These are phyloP conservation scores for Oligia latruncula DNA, from an alignment of 2,888 invertebrate genomes.

Conservation along the genomic window DNA sequence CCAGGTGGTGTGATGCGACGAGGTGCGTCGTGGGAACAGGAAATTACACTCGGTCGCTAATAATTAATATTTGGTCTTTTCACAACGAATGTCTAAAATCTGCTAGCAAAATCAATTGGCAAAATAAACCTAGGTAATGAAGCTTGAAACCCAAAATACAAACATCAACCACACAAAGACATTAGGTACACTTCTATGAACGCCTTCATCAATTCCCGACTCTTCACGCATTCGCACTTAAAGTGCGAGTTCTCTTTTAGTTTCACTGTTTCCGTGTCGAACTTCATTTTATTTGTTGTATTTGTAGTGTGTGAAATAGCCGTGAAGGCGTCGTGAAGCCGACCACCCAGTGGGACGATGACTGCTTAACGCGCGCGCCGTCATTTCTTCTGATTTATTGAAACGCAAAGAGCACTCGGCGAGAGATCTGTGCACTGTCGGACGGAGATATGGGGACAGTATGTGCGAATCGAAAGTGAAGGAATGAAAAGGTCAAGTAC, in stretches of 20 bases:
- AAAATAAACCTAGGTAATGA: conserved; percentile 28
- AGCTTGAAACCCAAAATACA: conserved; percentile 29
- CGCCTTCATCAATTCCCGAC: conserved; percentile 51
- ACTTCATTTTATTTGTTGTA: conserved; percentile 75
- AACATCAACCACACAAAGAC: conserved; percentile 29
- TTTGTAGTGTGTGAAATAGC: conserved; percentile 86
- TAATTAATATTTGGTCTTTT: background rate
- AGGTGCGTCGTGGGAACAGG: no score
- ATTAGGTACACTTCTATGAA: conserved; percentile 49
- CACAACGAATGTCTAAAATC: background rate
- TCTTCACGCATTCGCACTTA: conserved; percentile 60
- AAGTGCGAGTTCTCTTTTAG: conserved; percentile 71
- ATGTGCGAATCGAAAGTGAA: conserved; percentile 40
- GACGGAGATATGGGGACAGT: conserved; percentile 64
- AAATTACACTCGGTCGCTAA: background rate
- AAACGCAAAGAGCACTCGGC: conserved; percentile 80
- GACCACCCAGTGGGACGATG: conserved; percentile 88
- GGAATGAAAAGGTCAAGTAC: background rate
- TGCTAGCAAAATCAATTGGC: conserved; percentile 19
- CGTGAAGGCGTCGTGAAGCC: conserved; percentile 82
- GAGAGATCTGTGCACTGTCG: conserved; percentile 72
- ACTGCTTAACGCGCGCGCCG: conserved; percentile 86
- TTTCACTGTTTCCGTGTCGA: conserved; percentile 77
- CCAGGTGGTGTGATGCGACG: no score
- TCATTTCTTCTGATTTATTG: conserved; percentile 89